Evolutionary conservation across 2,113 vertebrate species (phyloP).

Genomic region (Neopipo cinnamomea): DNA sequence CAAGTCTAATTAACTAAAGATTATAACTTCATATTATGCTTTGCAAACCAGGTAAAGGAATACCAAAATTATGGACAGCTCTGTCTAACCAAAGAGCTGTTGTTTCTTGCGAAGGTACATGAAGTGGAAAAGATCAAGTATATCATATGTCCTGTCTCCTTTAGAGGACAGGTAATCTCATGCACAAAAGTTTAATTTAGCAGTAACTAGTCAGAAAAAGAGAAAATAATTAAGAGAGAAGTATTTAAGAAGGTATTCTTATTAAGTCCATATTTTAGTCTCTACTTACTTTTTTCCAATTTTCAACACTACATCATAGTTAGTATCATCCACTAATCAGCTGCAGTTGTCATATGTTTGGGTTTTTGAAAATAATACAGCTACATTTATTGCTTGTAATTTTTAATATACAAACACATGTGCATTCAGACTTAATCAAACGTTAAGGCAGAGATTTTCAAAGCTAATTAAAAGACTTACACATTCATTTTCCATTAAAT

Average conservation of each 20-base stretch:
- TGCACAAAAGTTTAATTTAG: not conserved
- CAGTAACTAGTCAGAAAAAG: not conserved
- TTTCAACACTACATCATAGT: not conserved
- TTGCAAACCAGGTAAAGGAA: not conserved
- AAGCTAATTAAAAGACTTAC: constrained; percentile 17
- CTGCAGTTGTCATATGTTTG: not conserved
- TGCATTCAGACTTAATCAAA: constrained; percentile 7
- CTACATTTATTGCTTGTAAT: not conserved
- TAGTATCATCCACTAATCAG: not conserved
- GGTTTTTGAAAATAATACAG: not conserved
- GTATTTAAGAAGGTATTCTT: not conserved
- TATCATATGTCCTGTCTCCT: not conserved
- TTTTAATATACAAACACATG: not conserved
- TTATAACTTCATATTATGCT: not conserved
- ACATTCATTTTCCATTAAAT: constrained; percentile 2
- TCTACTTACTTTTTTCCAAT: not conserved
- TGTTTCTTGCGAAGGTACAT: not conserved
- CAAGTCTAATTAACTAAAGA: not conserved
- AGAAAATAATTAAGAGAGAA: not conserved
- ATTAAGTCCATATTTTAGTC: not conserved
- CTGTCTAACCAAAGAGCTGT: not conserved
- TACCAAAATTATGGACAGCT: not conserved
- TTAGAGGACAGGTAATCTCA: not conserved
- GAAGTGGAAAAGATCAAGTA: not conserved
- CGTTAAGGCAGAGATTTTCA: not conserved